Evolutionary conservation across 2,888 invertebrate species (phyloP), one percentile per base, ranked within the genome.

Genomic region (Epinotia bilunana): DNA sequence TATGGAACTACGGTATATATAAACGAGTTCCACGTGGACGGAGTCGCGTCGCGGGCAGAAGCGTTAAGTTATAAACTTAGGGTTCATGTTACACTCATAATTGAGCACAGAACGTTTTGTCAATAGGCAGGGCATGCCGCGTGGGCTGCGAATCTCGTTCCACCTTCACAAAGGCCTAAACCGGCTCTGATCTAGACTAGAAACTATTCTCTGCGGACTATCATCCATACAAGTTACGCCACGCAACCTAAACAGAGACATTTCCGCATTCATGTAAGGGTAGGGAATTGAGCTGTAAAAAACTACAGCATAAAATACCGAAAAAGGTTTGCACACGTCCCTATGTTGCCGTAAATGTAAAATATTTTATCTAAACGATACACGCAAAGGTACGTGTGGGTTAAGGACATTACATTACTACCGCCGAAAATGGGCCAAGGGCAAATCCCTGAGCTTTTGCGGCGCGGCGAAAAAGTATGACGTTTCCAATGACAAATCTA

Each of bases 391-490:
- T 55, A 28, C 71, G 63, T 64, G 70, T 64, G 70, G 70, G 69
- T 71, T 64, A 67, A 71, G 74, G 74, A 71, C 61, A 64, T 39
- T 60, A 71, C 61, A 64, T 39, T 60, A 28, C 70, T 58, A 60
- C 62, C 62, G 55, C 61, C 73, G 68, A 79, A 80, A 79, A 63
- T 49, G 70, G 80, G 81, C 77, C 80, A 82, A 82, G 81, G 82
- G 76, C 71, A 58, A 49, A 55, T n/a, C 62, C 53, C 72, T 23
- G 49, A 57, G 46, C 12, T 18, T 43, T 53, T 7, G 53, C 13
- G n/a, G 2, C 70, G 69, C 53, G 60, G 33, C 39, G 55, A 73
- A 75, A 73, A 70, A 70, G 12, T 70, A 33, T 7, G 11, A 46
- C 60, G 33, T 55, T 49, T 46, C 33, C 49, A 71, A 67, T 71